Conservation (phyloP, 2,888 invertebrate genomes). For the Leptinotarsa rubiginosa region DNA sequence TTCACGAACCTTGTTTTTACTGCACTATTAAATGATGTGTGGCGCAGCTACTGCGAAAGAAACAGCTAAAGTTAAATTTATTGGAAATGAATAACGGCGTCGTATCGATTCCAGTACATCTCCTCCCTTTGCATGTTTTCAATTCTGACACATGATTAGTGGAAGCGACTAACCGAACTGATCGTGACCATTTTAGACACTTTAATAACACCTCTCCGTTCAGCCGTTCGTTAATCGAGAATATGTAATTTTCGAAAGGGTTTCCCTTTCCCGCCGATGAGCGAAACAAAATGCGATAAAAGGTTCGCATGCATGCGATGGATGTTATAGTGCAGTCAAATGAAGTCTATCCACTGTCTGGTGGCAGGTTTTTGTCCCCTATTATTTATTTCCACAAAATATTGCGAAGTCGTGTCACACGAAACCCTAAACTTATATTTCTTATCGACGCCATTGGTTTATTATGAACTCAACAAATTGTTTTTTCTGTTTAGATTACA, state of each 20-base stretch:
- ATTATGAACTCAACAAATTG: too few relatives aligned
- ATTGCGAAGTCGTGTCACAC: too few relatives aligned
- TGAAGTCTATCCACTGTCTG: too few relatives aligned
- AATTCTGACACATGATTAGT: slow-evolving; percentile 58
- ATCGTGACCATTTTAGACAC: slow-evolving; percentile 58
- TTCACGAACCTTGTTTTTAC: not conserved
- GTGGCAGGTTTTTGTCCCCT: too few relatives aligned
- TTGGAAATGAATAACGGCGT: slow-evolving; percentile 50
- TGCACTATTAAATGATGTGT: slow-evolving; percentile 5
- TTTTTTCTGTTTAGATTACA: too few relatives aligned
- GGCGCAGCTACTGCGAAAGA: not conserved
- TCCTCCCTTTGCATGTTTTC: slow-evolving; percentile 61
- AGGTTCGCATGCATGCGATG: not conserved
- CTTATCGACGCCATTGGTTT: too few relatives aligned
- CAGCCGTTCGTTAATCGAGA: slow-evolving; percentile 52
- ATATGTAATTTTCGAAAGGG: slow-evolving; percentile 22
- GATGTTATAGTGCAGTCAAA: not conserved
- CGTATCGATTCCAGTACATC: slow-evolving; percentile 54
- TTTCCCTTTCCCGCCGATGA: not conserved
- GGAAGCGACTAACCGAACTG: slow-evolving; percentile 56
- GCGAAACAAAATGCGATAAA: slow-evolving; percentile 12
- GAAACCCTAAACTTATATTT: too few relatives aligned
- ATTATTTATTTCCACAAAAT: too few relatives aligned
- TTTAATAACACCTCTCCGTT: slow-evolving; percentile 58
- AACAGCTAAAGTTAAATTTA: slow-evolving; percentile 24